Evolutionary conservation across 1,140 invertebrate species (phyloP).

Genomic region (Drosophila fuyamai): DNA sequence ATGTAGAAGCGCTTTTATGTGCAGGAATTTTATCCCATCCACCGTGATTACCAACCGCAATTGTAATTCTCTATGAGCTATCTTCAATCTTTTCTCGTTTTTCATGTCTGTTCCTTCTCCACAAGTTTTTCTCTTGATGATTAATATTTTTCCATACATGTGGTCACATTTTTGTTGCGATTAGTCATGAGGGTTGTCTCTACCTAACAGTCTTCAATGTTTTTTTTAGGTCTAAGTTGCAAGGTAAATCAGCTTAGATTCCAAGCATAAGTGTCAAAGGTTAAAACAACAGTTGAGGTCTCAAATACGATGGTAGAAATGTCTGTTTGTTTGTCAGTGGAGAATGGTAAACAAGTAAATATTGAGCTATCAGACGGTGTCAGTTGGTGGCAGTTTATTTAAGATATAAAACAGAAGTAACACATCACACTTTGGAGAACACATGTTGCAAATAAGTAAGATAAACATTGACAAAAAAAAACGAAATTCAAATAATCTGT

Average conservation of each 20-base stretch:
- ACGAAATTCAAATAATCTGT: not conserved
- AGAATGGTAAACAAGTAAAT: conserved; percentile 18
- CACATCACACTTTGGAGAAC: not conserved
- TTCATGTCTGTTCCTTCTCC: conserved; percentile 8
- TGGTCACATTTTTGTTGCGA: conserved; percentile 50
- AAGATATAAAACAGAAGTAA: conserved; percentile 2
- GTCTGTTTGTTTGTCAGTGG: not conserved
- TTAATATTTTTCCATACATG: conserved; percentile 32
- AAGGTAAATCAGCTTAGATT: conserved; percentile 10
- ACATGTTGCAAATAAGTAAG: conserved; percentile 7
- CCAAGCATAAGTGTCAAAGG: conserved; percentile 6
- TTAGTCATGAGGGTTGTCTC: conserved; percentile 56
- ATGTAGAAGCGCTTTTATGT: conserved; percentile 47
- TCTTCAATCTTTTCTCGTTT: conserved; percentile 58
- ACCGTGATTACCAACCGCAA: conserved; percentile 51
- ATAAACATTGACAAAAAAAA: not conserved
- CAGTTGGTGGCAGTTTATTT: conserved; percentile 19
- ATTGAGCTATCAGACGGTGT: conserved; percentile 8
- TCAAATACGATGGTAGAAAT: conserved; percentile 3
- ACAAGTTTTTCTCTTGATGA: conserved; percentile 25
- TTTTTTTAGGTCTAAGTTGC: not conserved
- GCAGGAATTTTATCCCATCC: conserved; percentile 54
- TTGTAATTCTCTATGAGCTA: conserved; percentile 51
- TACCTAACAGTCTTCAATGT: conserved; percentile 3
- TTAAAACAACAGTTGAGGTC: not conserved